Conservation (phyloP, 37 sponge, comb jelly and placozoan genomes). For the Ianthella basta region DNA sequence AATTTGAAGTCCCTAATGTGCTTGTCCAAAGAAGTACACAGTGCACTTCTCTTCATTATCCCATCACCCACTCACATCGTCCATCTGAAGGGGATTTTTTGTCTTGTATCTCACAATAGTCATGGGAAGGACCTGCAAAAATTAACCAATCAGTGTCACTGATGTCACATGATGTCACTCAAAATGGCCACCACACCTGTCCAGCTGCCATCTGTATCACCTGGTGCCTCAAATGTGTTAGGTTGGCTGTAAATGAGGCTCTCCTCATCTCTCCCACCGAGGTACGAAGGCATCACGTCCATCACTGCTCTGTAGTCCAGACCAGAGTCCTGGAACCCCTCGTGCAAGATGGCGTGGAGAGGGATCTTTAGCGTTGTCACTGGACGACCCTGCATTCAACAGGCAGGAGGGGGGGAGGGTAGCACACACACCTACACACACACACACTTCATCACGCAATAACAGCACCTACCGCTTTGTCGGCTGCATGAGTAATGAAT, state of each 20-base stretch:
- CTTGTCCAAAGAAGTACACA: too few relatives aligned
- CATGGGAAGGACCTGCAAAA: conserved; percentile 6
- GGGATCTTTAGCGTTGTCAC: conserved; percentile 52
- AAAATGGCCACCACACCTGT: background rate
- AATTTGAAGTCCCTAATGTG: background rate
- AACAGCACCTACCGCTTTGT: conserved; percentile 76
- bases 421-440: too few relatives aligned
- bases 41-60: too few relatives aligned
- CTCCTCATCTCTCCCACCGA: background rate
- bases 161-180: too few relatives aligned
- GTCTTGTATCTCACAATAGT: conserved; percentile 1
- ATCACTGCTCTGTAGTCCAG: background rate
- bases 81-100: background rate
- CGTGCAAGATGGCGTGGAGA: conserved; percentile 21
- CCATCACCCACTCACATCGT: background rate
- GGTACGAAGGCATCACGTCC: background rate
- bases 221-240: background rate
- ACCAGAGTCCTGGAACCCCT: background rate
- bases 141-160: background rate
- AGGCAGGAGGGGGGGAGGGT: background rate
- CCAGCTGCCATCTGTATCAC: background rate
- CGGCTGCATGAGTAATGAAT: conserved; percentile 46
- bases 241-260: background rate
- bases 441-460: too few relatives aligned
- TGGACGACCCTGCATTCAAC: conserved; percentile 50